phyloP scores from a whole-genome alignment of 2,113 vertebrate species.

The Aythya baeri region DNA sequence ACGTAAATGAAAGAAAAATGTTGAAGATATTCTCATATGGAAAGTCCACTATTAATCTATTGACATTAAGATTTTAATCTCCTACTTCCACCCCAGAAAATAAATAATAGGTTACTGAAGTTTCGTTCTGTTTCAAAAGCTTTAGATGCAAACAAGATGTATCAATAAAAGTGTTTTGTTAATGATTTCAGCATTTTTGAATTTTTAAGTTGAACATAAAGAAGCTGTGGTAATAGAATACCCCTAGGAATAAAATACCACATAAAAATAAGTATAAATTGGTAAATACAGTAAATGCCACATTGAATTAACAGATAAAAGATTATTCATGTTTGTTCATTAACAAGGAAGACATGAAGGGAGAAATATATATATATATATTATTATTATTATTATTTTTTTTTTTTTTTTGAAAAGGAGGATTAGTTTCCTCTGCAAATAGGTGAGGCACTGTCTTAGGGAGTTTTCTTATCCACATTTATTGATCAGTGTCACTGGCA shows the following conservation, averaged over 20 bases:
- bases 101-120: background rate
- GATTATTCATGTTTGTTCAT: background rate
- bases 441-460: background rate
- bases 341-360: background rate
- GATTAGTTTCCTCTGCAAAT: background rate
- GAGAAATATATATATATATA: background rate
- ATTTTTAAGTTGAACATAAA: background rate
- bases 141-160: background rate
- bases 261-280: background rate
- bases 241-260: background rate
- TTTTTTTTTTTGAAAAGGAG: background rate
- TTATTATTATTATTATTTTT: too few species aligned
- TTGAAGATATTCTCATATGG: background rate
- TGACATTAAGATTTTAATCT: background rate
- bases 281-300: background rate
- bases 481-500: background rate
- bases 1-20: background rate
- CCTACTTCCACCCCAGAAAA: background rate
- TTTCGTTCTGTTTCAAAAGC: constrained; percentile 4
- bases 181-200: background rate
- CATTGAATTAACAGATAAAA: background rate
- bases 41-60: background rate
- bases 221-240: background rate
- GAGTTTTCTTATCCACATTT: background rate
- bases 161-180: background rate